These are phyloP conservation scores for Drosophila trichaetosa DNA, from an alignment of 2,888 invertebrate genomes.

Conservation along the genomic window DNA sequence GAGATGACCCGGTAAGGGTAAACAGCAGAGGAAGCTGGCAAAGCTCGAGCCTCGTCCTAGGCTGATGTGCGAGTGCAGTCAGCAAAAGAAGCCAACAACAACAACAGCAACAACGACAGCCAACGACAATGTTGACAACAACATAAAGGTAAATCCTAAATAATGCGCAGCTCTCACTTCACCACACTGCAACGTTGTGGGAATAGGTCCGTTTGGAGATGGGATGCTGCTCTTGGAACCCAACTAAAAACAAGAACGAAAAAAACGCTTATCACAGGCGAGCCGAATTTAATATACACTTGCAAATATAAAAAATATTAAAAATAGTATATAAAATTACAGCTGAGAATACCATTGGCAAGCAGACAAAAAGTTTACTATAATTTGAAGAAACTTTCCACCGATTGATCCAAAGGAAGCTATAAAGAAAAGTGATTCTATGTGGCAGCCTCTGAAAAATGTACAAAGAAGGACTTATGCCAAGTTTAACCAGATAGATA, in stretches of 20 bases:
- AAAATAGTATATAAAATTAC: too few relatives aligned
- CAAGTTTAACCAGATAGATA: background rate
- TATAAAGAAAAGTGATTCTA: background rate
- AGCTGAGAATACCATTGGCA: background rate
- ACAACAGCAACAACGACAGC: constrained; percentile 30
- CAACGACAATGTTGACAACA: constrained; percentile 69
- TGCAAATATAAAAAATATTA: background rate
- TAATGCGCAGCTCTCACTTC: constrained; percentile 77
- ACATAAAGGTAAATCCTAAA: constrained; percentile 82
- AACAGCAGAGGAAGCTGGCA: constrained; percentile 7
- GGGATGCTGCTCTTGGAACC: constrained; percentile 4
- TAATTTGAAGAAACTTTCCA: too few relatives aligned
- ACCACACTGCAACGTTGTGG: constrained; percentile 54
- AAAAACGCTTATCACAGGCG: background rate
- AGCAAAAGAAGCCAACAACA: constrained; percentile 51
- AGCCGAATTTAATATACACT: background rate
- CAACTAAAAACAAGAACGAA: background rate
- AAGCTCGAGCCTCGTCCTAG: constrained; percentile 30
- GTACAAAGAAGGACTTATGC: background rate
- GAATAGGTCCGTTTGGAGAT: constrained; percentile 38
- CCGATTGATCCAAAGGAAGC: background rate
- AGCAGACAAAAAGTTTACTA: too few relatives aligned
- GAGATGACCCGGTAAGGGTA: constrained; percentile 1
- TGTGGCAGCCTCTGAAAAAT: rapidly evolving
- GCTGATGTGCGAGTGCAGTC: constrained; percentile 60